A percentile compares a stretch with the other conserved stretches of the same genome.
Evolutionary conservation across 2,797 vertebrate species (phyloP).

Genomic region (Phyllotis vaccarum): DNA sequence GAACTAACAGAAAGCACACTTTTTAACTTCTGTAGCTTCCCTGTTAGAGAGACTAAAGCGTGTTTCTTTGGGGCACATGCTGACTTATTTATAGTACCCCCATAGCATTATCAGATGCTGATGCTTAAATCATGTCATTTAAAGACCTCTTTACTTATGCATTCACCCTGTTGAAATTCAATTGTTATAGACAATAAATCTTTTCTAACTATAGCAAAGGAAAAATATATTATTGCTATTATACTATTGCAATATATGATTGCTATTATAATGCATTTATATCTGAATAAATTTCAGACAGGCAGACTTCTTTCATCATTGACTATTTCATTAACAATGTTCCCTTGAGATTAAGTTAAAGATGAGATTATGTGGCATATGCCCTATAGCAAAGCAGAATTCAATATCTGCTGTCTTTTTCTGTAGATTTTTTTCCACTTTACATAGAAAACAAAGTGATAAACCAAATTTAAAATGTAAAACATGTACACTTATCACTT

Average conservation of each 20-base stretch:
- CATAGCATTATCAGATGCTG: constrained; percentile 52
- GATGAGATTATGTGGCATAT: constrained; percentile 85
- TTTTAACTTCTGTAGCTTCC: constrained; percentile 16
- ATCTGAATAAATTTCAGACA: constrained; percentile 88
- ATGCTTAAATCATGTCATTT: constrained; percentile 71
- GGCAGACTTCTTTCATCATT: constrained; percentile 84
- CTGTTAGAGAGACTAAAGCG: constrained; percentile 55
- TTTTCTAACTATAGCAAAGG: constrained; percentile 81
- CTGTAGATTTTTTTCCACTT: constrained; percentile 84
- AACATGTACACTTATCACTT: constrained; percentile 86
- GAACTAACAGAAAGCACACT: background rate
- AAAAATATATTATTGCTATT: constrained; percentile 84
- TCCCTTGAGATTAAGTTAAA: constrained; percentile 86
- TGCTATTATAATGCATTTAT: constrained; percentile 84
- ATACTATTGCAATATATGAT: constrained; percentile 85
- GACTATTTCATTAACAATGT: constrained; percentile 84
- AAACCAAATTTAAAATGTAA: constrained; percentile 87
- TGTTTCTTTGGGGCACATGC: constrained; percentile 30
- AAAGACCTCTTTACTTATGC: constrained; percentile 41
- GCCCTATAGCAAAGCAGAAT: constrained; percentile 87
- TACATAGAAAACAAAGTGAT: constrained; percentile 87
- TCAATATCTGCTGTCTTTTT: constrained; percentile 86
- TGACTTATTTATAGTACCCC: constrained; percentile 70
- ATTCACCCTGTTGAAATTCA: constrained; percentile 74
- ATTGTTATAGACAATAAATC: constrained; percentile 81